phyloP scores from a whole-genome alignment of 2,888 invertebrate genomes.

The Lepetodrilus schrolli region DNA sequence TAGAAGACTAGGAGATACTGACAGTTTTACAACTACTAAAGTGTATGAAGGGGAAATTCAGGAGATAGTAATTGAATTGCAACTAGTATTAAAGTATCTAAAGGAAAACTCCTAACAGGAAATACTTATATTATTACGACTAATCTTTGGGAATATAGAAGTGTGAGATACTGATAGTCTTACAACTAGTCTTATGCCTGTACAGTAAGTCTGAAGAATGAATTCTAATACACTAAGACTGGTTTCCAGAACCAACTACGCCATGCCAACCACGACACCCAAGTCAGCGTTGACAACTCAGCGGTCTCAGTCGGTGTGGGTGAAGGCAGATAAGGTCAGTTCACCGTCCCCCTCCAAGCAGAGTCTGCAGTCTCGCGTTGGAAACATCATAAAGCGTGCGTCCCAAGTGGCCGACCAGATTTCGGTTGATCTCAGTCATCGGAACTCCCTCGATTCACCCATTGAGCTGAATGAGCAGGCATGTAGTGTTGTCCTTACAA shows the following conservation, averaged over 20 bases:
- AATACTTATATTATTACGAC: no score
- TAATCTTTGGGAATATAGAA: no score
- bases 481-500: constrained; percentile 55
- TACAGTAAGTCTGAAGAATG: background rate
- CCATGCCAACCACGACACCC: constrained; percentile 36
- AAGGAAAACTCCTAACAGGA: no score
- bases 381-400: constrained; percentile 52
- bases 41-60: no score
- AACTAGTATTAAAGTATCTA: no score
- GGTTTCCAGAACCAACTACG: constrained; percentile 39
- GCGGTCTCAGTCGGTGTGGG: constrained; percentile 60
- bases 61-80: no score
- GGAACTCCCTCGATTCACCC: constrained; percentile 65
- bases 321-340: constrained; percentile 52
- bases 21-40: no score
- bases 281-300: constrained; percentile 31
- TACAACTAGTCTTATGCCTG: background rate
- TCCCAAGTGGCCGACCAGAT: constrained; percentile 57
- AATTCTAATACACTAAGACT: constrained; percentile 16
- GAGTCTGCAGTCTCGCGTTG: constrained; percentile 45
- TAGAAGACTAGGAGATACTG: no score
- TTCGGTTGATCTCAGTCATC: constrained; percentile 41
- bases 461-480: constrained; percentile 84
- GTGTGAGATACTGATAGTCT: no score
- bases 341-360: constrained; percentile 40